These are phyloP conservation scores for Pogonognathellus flavescens DNA, from an alignment of 1,140 invertebrate genomes.

Conservation along the genomic window DNA sequence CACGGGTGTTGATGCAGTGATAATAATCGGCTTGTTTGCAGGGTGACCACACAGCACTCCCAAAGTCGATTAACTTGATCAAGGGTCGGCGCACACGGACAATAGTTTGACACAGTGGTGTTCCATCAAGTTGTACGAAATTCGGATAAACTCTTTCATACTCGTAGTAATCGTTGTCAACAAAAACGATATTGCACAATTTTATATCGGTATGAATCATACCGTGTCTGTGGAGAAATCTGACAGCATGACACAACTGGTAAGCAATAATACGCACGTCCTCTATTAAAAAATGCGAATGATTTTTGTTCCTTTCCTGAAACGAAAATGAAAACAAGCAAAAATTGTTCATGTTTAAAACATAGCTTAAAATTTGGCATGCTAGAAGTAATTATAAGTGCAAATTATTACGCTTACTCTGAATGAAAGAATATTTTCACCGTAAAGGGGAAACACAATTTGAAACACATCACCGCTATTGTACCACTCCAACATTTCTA, in stretches of 20 bases:
- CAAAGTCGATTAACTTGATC: conserved; percentile 97
- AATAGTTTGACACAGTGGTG: neutral
- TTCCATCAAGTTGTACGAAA: neutral
- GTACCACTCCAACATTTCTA: conserved; percentile 99
- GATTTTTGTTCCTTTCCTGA: conserved; percentile 97
- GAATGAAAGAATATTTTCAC: conserved; percentile 99
- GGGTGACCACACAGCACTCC: conserved; percentile 92
- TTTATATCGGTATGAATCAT: conserved; percentile 99
- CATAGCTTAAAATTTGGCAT: too few species aligned
- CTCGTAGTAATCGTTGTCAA: conserved; percentile 88
- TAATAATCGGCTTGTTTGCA: conserved; percentile 82
- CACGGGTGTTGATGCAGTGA: conserved; percentile 99
- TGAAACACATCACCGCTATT: conserved; percentile 99
- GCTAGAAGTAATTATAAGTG: neutral
- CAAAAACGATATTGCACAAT: conserved; percentile 98
- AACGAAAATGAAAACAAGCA: conserved; percentile 65
- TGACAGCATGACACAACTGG: conserved; percentile 96
- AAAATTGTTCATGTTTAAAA: neutral
- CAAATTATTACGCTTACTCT: conserved; percentile 80
- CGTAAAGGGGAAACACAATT: conserved; percentile 98
- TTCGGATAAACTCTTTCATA: conserved; percentile 77
- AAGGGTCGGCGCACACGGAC: conserved; percentile 3
- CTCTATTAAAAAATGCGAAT: conserved; percentile 96
- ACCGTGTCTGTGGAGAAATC: conserved; percentile 97
- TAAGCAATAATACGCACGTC: conserved; percentile 98